phyloP scores from a whole-genome alignment of 2,797 vertebrate genomes.

The Enteromius trimaculatus region DNA sequence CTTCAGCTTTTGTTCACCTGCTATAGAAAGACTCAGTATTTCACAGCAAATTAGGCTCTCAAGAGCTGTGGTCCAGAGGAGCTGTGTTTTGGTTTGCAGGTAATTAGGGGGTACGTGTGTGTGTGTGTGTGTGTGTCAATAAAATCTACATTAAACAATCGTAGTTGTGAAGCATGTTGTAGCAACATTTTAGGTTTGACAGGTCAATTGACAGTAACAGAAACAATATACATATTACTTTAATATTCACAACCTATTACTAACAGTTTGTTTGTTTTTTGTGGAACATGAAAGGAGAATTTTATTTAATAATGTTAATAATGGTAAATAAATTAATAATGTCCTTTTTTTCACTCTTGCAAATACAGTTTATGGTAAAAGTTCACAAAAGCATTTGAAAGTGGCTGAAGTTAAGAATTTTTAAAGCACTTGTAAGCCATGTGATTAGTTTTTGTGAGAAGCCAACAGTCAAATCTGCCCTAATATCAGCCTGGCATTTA shows the following conservation, averaged over 20 bases:
- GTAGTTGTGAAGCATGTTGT: not conserved
- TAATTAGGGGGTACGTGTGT: constrained; percentile 31
- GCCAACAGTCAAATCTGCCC: not conserved
- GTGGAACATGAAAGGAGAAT: not conserved
- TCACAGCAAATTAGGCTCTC: constrained; percentile 64
- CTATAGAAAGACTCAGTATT: constrained; percentile 60
- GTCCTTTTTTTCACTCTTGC: not conserved
- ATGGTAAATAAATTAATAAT: not conserved
- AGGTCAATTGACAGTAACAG: not conserved
- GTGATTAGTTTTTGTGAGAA: not conserved
- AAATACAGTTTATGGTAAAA: not conserved
- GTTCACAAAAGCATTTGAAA: not conserved
- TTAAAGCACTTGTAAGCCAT: not conserved
- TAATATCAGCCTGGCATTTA: not conserved
- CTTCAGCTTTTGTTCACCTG: constrained; percentile 58
- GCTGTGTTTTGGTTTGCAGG: constrained; percentile 51
- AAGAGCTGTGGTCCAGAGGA: constrained; percentile 46
- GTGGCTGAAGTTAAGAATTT: not conserved
- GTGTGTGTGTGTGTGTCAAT: not conserved
- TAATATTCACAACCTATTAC: not conserved
- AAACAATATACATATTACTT: not conserved
- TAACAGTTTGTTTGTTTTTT: not conserved
- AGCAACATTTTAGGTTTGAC: not conserved
- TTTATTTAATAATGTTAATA: no score
- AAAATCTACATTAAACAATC: not conserved